Evolutionary conservation across 2,888 invertebrate species (phyloP).

Genomic region (Acronicta psi): DNA sequence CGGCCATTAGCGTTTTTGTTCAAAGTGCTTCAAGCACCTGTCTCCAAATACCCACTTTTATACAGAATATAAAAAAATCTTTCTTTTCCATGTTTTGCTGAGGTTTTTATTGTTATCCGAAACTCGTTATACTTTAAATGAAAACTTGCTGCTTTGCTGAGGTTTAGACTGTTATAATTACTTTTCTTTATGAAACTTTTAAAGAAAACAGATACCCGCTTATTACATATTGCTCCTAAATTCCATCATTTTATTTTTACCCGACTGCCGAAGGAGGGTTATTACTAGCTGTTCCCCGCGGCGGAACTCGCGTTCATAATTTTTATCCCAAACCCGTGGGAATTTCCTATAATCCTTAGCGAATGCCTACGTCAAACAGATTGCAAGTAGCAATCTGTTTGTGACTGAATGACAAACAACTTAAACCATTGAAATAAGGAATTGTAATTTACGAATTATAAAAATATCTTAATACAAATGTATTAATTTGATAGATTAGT

Average conservation of each 20-base stretch:
- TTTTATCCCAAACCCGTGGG: too few species aligned
- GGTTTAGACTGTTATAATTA: background rate
- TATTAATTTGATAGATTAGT: slow-evolving; percentile 8
- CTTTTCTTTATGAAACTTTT: background rate
- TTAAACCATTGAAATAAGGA: too few species aligned
- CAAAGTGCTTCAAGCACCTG: slow-evolving; percentile 51
- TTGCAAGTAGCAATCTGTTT: too few species aligned
- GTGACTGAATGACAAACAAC: too few species aligned
- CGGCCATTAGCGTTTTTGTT: slow-evolving; percentile 59
- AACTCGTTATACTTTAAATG: slow-evolving; percentile 2
- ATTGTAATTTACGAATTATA: background rate
- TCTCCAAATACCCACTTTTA: slow-evolving; percentile 45
- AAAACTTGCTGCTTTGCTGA: slow-evolving; percentile 5
- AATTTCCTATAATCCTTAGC: too few species aligned
- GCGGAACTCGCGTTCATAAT: too few species aligned
- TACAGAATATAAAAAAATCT: slow-evolving; percentile 52
- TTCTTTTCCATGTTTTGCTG: slow-evolving; percentile 8
- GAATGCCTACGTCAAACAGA: too few species aligned
- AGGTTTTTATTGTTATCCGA: slow-evolving; percentile 14
- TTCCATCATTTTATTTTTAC: too few species aligned
- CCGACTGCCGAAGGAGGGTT: too few species aligned
- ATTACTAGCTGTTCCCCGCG: too few species aligned
- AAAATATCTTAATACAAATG: slow-evolving; percentile 19
- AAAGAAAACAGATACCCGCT: background rate
- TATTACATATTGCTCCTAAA: background rate